phyloP scores from a whole-genome alignment of 2,888 invertebrate species.

The Drosophila nr. fundita region DNA sequence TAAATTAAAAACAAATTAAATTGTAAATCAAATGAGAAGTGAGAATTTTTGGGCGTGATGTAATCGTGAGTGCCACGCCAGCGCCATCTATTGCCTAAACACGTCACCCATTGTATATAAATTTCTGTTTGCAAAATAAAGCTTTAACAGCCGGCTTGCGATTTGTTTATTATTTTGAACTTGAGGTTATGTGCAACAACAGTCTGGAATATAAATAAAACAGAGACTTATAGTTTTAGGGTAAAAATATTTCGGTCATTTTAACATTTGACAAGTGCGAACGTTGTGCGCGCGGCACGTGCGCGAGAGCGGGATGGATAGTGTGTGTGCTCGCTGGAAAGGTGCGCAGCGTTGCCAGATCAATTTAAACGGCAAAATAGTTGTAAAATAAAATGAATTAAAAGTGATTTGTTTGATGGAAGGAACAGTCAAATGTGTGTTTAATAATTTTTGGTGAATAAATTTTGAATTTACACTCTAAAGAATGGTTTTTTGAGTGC shows the following conservation, averaged over 20 bases:
- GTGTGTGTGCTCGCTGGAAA: constrained; percentile 48
- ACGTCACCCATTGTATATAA: constrained; percentile 17
- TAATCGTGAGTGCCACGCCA: constrained; percentile 70
- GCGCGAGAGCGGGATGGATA: constrained; percentile 45
- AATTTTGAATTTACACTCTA: too few relatives aligned
- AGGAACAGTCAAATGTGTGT: not conserved
- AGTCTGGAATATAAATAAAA: constrained; percentile 80
- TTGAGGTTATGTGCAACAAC: constrained; percentile 65
- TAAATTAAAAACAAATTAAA: constrained; percentile 25
- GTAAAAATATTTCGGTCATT: constrained; percentile 59
- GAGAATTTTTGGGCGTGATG: constrained; percentile 74
- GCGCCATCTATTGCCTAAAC: constrained; percentile 50
- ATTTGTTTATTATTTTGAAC: constrained; percentile 67
- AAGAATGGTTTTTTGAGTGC: not conserved
- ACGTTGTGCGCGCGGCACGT: constrained; percentile 16
- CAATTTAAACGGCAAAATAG: not conserved
- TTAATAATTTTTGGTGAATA: not conserved
- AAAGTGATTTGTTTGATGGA: not conserved
- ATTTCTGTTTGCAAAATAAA: constrained; percentile 16
- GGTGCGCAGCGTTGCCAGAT: constrained; percentile 35
- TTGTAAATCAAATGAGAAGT: constrained; percentile 46
- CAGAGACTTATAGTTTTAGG: constrained; percentile 72
- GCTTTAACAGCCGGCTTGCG: constrained; percentile 33
- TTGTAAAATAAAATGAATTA: not conserved
- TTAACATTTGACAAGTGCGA: constrained; percentile 6